Conservation (phyloP, 2,113 vertebrate species). For the Myotis davidii region DNA sequence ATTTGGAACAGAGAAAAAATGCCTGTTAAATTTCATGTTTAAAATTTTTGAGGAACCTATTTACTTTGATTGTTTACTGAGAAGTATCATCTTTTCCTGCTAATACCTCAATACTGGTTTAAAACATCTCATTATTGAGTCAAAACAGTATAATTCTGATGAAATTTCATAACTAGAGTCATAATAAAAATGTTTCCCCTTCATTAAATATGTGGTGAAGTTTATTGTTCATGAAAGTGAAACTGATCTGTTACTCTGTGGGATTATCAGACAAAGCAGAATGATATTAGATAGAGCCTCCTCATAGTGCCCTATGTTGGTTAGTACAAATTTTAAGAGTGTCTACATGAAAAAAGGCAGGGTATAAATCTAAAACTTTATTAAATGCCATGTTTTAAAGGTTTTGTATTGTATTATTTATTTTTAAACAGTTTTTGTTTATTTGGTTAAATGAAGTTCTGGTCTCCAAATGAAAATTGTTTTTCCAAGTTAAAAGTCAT, state of each 20-base stretch:
- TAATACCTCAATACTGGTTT: conserved; percentile 30
- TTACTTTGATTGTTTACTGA: conserved; percentile 42
- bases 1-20: conserved; percentile 10
- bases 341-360: not conserved
- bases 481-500: not conserved
- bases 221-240: conserved; percentile 72
- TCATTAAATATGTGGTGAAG: conserved; percentile 69
- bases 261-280: conserved; percentile 42
- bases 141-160: conserved; percentile 59
- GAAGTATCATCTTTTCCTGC: conserved; percentile 38
- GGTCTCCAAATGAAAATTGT: not conserved
- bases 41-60: conserved; percentile 14
- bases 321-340: conserved; percentile 19
- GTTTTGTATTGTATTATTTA: conserved; percentile 7
- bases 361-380: not conserved
- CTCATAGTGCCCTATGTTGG: not conserved
- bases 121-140: conserved; percentile 61
- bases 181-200: conserved; percentile 69
- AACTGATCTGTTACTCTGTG: conserved; percentile 25
- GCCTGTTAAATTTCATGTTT: not conserved
- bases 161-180: conserved; percentile 61
- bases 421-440: conserved; percentile 39
- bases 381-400: conserved; percentile 28
- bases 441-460: conserved; percentile 42
- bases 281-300: not conserved